Evolutionary conservation across 2,888 invertebrate genomes (phyloP).

Genomic region (Cheiracanthium punctorium): DNA sequence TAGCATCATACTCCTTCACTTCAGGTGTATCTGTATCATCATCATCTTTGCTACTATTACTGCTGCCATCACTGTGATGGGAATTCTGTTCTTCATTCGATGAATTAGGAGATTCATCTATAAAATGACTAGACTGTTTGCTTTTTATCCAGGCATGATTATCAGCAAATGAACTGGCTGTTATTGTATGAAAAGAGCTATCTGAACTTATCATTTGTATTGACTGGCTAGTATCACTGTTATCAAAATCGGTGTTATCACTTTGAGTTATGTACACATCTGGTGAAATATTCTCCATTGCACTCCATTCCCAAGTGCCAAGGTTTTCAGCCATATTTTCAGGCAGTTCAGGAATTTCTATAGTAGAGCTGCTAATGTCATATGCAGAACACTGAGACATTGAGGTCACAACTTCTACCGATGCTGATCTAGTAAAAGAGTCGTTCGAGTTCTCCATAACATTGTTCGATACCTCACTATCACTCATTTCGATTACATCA

Average conservation of each 20-base stretch:
- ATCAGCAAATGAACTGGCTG: constrained; percentile 23
- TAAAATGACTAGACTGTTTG: constrained; percentile 17
- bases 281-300: constrained; percentile 34
- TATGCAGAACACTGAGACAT: constrained; percentile 25
- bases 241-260: constrained; percentile 15
- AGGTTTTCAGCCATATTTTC: constrained; percentile 33
- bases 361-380: constrained; percentile 34
- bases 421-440: constrained; percentile 32
- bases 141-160: constrained; percentile 24
- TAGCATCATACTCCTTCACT: constrained; percentile 67
- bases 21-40: constrained; percentile 66
- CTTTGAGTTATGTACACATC: constrained; percentile 25
- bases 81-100: constrained; percentile 50
- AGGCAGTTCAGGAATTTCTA: constrained; percentile 45
- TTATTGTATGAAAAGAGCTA: constrained; percentile 24
- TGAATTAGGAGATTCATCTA: constrained; percentile 43
- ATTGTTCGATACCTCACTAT: constrained; percentile 19
- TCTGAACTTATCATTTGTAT: neutral
- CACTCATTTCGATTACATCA: constrained; percentile 32
- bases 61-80: constrained; percentile 57
- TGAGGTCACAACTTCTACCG: neutral
- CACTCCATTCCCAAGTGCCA: constrained; percentile 56
- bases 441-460: constrained; percentile 2
- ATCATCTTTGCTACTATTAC: constrained; percentile 59
- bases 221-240: neutral